Evolutionary conservation across 2,113 vertebrate genomes (phyloP).

Genomic region (Stegostoma tigrinum): DNA sequence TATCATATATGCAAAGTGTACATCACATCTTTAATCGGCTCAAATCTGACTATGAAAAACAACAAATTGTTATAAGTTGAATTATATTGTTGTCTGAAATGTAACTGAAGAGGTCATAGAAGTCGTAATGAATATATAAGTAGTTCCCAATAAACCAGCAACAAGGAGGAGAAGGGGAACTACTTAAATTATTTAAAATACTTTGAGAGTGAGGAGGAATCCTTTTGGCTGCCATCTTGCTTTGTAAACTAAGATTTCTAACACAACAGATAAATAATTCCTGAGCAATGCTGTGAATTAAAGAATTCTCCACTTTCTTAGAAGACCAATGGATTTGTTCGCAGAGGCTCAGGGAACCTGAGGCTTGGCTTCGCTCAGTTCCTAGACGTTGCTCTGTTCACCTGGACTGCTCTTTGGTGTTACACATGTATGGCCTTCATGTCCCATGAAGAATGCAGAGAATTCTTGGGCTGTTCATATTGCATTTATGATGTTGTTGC

Average conservation of each 20-base stretch:
- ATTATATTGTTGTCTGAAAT: neutral
- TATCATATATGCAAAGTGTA: neutral
- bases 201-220: neutral
- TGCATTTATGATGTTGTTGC: neutral
- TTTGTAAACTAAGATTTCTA: conserved; percentile 19
- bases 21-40: neutral
- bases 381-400: neutral
- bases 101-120: neutral
- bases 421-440: neutral
- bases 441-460: neutral
- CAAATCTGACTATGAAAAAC: neutral
- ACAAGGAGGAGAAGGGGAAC: neutral
- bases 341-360: neutral
- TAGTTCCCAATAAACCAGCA: neutral
- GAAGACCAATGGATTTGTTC: neutral
- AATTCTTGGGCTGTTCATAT: neutral
- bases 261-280: neutral
- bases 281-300: neutral
- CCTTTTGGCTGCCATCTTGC: conserved; percentile 12
- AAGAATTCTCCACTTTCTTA: neutral
- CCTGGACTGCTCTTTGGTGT: neutral
- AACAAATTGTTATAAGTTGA: neutral
- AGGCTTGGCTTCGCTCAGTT: neutral
- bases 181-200: neutral
- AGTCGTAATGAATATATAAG: neutral